A percentile compares a stretch with the other conserved stretches of the same genome.
Conservation (phyloP, 2,888 invertebrate genomes). For the Nomada hirtipes region DNA sequence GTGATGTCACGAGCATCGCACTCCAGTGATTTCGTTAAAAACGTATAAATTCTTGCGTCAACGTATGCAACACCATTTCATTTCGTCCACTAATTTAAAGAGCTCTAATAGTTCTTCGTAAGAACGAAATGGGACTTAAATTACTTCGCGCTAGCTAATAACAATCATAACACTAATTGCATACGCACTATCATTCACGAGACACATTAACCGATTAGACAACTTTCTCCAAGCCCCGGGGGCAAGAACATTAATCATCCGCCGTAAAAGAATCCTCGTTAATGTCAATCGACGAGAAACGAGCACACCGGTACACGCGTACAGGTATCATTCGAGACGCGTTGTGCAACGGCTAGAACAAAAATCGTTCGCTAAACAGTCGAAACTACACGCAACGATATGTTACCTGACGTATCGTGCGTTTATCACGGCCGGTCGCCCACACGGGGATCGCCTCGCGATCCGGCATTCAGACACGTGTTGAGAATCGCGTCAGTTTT, state of each 20-base stretch:
- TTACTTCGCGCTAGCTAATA: no score
- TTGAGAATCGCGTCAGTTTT: conserved; percentile 42
- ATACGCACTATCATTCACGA: no score
- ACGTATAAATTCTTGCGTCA: no score
- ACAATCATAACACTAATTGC: no score
- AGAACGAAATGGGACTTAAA: no score
- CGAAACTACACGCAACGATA: conserved; percentile 27
- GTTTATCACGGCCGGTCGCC: conserved; percentile 49
- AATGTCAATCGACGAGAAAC: background rate
- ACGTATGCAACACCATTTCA: no score
- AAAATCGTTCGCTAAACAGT: conserved; percentile 25
- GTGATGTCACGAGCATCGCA: background rate
- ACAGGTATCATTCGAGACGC: background rate
- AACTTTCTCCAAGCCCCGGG: background rate
- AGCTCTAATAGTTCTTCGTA: no score
- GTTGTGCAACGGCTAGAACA: background rate
- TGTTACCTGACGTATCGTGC: conserved; percentile 25
- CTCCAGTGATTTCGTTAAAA: no score
- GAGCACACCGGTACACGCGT: background rate
- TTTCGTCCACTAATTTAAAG: no score
- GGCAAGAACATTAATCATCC: background rate
- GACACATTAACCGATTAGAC: background rate
- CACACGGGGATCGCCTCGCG: conserved; percentile 37
- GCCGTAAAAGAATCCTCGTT: background rate
- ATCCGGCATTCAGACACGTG: conserved; percentile 12